Base-by-base conservation (phyloP, 2,888 invertebrate species). In the Eupithecia exiguata region DNA sequence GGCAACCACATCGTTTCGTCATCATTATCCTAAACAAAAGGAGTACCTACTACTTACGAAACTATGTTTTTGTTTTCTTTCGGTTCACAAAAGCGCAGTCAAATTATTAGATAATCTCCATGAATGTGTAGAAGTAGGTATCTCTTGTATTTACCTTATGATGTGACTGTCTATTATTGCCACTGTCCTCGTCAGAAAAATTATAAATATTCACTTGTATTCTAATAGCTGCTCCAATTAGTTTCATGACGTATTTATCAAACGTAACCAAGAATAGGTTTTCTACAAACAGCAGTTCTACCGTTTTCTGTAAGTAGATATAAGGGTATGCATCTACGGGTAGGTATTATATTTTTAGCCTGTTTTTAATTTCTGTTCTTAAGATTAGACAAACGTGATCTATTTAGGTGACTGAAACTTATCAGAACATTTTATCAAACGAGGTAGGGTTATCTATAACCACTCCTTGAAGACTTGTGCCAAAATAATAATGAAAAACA, bases 401-500 rank as follows among this genome's bases (percentile, higher is more conserved):
- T 43, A 66, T 40, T 40, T 66, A 38, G 40, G 35, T 35, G 36
- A 21, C 53, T 21, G 7, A 18, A 58, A 66, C n/a, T 66, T 66
- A 66, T 66, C 66, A 66, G 10, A 38, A 40, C 21, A 66, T 66
- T 21, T 66, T 66, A 66, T 66, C 66, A 38, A 40, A 38, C 5
- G 0, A 40, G 40, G 66, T 40, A 40, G 65, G 66, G 43, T 66
- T 66, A 66, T 66, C 40, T 65, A 5, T 38, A 38, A 38, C 65
- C 65, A 38, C 65, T 35, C 65, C 65, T 38, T 66, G 12, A 43
- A 38, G 14, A 38, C 16, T 66, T 66, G 25, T 66, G 66, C 65
- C 16, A 35, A 35, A 35, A 35, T 62, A 30, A 35, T 35, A 30
- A 62, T 18, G 18, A 18, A 62, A 62, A 30, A 35, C 18, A 16